These are phyloP conservation scores for Atta texana DNA, from an alignment of 1,140 invertebrate species.

Conservation along the genomic window DNA sequence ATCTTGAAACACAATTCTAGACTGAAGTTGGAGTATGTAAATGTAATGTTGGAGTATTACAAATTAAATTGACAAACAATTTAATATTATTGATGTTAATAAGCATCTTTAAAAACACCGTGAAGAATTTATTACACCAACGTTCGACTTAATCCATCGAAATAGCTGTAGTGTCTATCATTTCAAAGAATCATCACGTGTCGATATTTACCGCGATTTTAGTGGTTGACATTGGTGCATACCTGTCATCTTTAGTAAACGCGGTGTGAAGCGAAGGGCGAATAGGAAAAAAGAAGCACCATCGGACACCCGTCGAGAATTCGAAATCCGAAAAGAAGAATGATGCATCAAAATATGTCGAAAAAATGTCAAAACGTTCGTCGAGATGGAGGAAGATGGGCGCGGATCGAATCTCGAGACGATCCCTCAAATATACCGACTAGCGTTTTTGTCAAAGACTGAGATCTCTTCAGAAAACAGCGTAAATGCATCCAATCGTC, in stretches of 20 bases:
- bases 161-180: background rate
- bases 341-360: constrained; percentile 81
- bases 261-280: background rate
- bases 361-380: constrained; percentile 79
- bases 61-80: no score
- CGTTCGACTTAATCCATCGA: background rate
- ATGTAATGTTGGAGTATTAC: no score
- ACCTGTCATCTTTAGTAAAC: constrained; percentile 52
- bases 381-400: constrained; percentile 22
- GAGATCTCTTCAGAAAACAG: constrained; percentile 45
- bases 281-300: background rate
- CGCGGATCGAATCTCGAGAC: constrained; percentile 51
- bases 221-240: constrained; percentile 25
- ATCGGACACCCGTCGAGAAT: constrained; percentile 32
- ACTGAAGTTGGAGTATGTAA: no score
- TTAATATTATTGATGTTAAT: no score
- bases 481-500: background rate
- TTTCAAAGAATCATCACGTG: background rate
- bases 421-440: constrained; percentile 31
- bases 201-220: constrained; percentile 44
- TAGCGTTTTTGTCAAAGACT: background rate
- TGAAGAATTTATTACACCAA: background rate
- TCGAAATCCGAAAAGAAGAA: constrained; percentile 65
- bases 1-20: no score
- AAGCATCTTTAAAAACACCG: no score